A percentile compares a stretch with the other conserved stretches of the same genome.
phyloP scores from a whole-genome alignment of 2,113 vertebrate genomes.

The Passer domesticus region DNA sequence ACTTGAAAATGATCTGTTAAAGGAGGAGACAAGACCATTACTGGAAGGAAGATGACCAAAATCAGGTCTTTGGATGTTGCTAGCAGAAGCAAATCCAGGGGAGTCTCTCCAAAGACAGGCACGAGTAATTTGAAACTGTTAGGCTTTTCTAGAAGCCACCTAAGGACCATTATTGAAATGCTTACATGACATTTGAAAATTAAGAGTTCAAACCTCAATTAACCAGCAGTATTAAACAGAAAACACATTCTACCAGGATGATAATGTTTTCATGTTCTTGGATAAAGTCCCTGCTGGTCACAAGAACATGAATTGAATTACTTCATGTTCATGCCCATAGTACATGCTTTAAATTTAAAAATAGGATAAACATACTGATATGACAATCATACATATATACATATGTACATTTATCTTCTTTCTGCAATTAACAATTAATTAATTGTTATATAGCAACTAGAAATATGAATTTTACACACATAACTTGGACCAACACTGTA shows the following conservation, averaged over 20 bases:
- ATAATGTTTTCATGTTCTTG: background rate
- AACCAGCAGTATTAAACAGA: background rate
- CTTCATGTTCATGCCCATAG: background rate
- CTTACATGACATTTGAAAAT: background rate
- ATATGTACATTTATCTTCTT: background rate
- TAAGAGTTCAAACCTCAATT: background rate
- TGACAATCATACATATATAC: background rate
- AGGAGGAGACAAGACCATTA: background rate
- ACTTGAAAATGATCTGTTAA: background rate
- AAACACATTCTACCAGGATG: background rate
- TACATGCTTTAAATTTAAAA: background rate
- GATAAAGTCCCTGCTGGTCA: background rate
- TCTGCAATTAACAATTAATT: background rate
- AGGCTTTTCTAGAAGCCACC: background rate
- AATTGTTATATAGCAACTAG: background rate
- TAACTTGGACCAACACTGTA: background rate
- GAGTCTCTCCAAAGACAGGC: background rate
- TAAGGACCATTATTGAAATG: background rate
- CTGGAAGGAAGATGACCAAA: background rate
- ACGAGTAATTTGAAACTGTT: accelerated
- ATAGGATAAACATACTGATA: background rate
- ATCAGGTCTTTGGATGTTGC: background rate
- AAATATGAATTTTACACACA: background rate
- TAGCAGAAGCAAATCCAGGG: background rate
- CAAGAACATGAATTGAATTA: background rate